phyloP scores from a whole-genome alignment of 2,797 vertebrate species.

The Pitangus sulphuratus region DNA sequence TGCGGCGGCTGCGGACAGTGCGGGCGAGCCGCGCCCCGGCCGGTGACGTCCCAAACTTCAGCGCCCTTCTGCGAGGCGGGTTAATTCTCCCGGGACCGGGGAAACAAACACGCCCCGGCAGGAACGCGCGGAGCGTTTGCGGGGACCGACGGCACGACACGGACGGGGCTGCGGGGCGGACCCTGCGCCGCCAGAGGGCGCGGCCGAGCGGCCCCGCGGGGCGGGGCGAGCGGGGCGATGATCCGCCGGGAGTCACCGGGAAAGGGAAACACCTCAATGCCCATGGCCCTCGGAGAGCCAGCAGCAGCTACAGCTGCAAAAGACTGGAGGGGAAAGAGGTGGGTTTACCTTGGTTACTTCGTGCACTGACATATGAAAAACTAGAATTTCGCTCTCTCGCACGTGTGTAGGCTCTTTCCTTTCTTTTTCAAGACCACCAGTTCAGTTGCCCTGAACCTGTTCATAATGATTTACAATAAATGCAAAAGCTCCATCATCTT shows the following conservation, averaged over 20 bases:
- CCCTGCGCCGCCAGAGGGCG: not conserved
- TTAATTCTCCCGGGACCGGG: rapidly evolving
- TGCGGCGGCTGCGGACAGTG: not conserved
- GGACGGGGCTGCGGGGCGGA: not conserved
- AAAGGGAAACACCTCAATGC: rapidly evolving
- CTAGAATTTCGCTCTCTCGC: rapidly evolving
- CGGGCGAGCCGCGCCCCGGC: not conserved
- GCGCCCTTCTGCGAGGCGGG: not conserved
- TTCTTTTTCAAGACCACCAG: not conserved
- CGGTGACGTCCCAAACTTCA: no score
- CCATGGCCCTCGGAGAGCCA: rapidly evolving
- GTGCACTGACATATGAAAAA: rapidly evolving
- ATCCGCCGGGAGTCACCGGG: rapidly evolving
- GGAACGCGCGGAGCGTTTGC: not conserved
- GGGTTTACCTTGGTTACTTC: rapidly evolving
- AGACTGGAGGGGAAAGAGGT: no score
- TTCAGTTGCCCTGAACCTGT: rapidly evolving
- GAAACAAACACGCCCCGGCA: not conserved
- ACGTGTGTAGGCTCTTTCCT: rapidly evolving
- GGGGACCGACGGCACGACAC: not conserved
- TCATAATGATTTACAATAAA: not conserved
- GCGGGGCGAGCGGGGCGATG: not conserved
- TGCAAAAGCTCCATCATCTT: not conserved
- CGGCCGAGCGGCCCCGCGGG: not conserved
- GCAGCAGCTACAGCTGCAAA: rapidly evolving